Evolutionary conservation across 2,113 vertebrate species (phyloP).

Genomic region (Saccopteryx leptura): DNA sequence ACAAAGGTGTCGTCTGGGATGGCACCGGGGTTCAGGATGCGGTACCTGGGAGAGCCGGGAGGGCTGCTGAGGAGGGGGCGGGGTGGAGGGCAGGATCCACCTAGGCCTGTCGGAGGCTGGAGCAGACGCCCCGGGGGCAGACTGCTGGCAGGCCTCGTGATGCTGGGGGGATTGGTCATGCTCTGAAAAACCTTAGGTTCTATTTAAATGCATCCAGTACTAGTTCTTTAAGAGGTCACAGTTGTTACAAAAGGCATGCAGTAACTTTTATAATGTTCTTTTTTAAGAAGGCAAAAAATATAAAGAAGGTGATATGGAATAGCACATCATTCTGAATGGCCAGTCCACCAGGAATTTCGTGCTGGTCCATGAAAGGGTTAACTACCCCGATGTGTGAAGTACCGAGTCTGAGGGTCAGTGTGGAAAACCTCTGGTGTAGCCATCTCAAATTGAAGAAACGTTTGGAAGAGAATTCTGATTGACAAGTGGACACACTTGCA

Average conservation of each 20-base stretch:
- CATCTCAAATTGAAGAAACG: not conserved
- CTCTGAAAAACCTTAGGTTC: not conserved
- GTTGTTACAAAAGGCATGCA: not conserved
- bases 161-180: rapidly evolving
- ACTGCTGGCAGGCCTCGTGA: rapidly evolving
- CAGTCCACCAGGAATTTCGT: too few species aligned
- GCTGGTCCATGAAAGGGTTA: too few species aligned
- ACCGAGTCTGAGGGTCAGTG: too few species aligned
- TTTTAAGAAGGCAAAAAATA: conserved; percentile 6
- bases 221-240: not conserved
- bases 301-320: not conserved
- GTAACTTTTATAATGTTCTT: not conserved
- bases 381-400: too few species aligned
- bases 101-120: not conserved
- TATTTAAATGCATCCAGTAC: not conserved
- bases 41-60: conserved; percentile 89
- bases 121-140: not conserved
- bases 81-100: not conserved
- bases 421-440: too few species aligned
- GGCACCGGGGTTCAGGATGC: conserved; percentile 95
- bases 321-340: too few species aligned
- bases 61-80: not conserved
- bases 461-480: not conserved
- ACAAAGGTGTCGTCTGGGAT: conserved; percentile 97
- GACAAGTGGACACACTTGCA: not conserved